Percentiles rank a stretch among this genome's conserved stretches.
Evolutionary conservation across 2,888 invertebrate genomes (phyloP).

Genomic region (Sphecodes monilicornis): DNA sequence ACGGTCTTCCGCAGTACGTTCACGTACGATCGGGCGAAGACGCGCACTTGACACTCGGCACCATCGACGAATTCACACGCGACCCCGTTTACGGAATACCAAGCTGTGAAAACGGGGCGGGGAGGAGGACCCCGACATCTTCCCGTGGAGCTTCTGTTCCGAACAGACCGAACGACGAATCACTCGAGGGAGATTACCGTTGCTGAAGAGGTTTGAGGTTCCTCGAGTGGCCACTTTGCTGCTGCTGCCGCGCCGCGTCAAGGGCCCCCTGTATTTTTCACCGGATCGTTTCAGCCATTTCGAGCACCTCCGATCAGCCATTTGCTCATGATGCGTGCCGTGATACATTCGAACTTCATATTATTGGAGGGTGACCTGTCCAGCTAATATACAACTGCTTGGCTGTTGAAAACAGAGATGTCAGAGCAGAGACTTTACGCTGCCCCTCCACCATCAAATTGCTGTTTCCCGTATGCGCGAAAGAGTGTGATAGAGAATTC

Average conservation of each 20-base stretch:
- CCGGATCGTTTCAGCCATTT: no score
- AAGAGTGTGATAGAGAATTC: no score
- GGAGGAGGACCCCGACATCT: neutral
- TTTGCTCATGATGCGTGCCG: no score
- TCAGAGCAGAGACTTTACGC: no score
- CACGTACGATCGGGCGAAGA: constrained; percentile 58
- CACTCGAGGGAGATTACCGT: constrained; percentile 37
- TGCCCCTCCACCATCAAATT: no score
- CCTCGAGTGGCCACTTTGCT: constrained; percentile 1
- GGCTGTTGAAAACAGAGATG: no score
- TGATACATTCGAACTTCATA: no score
- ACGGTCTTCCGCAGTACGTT: constrained; percentile 38
- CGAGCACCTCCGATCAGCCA: no score
- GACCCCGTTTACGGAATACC: constrained; percentile 42
- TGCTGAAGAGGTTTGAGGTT: constrained; percentile 8
- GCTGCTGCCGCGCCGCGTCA: neutral
- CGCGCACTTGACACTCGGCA: constrained; percentile 65
- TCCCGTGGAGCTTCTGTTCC: constrained; percentile 18
- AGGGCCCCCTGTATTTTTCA: no score
- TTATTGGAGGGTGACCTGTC: no score
- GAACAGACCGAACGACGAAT: constrained; percentile 34
- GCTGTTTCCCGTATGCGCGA: no score
- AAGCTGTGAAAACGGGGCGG: constrained; percentile 8
- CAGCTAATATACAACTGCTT: no score
- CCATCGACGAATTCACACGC: constrained; percentile 65